Conservation (phyloP, 1,140 invertebrate genomes). For the Matsumurasca onukii region DNA sequence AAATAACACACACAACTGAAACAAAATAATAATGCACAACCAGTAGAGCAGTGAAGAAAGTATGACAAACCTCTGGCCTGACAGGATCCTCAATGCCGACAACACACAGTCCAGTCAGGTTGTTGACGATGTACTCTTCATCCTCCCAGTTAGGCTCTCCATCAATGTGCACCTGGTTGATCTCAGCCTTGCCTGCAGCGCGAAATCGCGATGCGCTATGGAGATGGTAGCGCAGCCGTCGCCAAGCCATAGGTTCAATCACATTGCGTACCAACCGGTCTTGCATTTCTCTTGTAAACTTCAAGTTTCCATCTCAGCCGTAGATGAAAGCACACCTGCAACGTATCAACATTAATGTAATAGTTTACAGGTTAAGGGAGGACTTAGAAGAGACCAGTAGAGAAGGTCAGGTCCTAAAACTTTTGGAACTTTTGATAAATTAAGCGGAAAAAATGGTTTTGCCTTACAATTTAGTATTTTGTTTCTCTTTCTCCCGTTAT, state of each 20-base stretch:
- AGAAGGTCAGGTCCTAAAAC: no score
- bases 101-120: constrained; percentile 93
- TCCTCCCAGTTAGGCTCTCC: constrained; percentile 97
- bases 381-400: no score
- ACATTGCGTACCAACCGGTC: constrained; percentile 90
- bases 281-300: constrained; percentile 89
- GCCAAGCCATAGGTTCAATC: constrained; percentile 98
- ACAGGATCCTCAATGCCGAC: constrained; percentile 99
- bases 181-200: constrained; percentile 88
- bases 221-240: constrained; percentile 96
- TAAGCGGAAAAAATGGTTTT: no score
- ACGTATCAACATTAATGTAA: not conserved
- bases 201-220: constrained; percentile 90
- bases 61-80: constrained; percentile 91
- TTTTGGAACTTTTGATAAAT: no score
- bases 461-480: no score
- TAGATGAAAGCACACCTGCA: constrained; percentile 92
- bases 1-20: no score
- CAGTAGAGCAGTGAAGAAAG: no score
- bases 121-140: constrained; percentile 88
- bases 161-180: constrained; percentile 89
- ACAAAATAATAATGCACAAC: no score
- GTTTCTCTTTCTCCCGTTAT: no score
- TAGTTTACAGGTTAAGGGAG: no score
- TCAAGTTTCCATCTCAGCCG: constrained; percentile 85